Evolutionary conservation across 2,888 invertebrate species (phyloP), one percentile per base, ranked within the genome.

Genomic region (Lasioglossum pauxillum): DNA sequence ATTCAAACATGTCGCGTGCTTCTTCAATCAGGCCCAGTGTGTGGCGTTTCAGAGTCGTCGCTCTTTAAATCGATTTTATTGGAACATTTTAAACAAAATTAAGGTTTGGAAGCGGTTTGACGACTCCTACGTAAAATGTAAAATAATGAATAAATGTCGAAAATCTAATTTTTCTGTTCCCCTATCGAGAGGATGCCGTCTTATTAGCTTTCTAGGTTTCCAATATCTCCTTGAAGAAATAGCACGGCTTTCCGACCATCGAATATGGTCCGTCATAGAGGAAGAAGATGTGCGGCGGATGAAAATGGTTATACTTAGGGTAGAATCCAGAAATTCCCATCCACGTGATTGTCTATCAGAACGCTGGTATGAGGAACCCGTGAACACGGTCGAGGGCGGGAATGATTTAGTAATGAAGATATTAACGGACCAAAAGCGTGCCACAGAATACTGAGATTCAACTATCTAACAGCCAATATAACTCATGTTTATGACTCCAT

Each of bases 391-490:
- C 83, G 90, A 88, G 86, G 90, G 88, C 85, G 91, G 93, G 93
- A 93, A 95, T 95, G 95, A 95, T 95, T 95, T 95, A 95, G 95
- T 95, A 95, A 95, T 94, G 94, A 95, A 95, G 95, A 95, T 95
- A 95, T 95, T 95, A 95, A 95, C 95, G 93, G 94, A 94, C 91
- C 93, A 90, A 94, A 92, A 93, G 94, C 93, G 94, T 94, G 93
- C 94, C 93, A 93, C 93, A 91, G 95, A 95, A 95, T 94, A 95
- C 95, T 93, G 95, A 95, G 95, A 95, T 95, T 95, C 95, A 95
- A 94, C 95, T 95, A 95, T 95, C 94, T 94, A 94, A 94, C 94
- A 92, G 93, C 94, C 93, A 92, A 92, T 93, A 94, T 94, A 94
- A 94, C 93, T 95, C 95, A 95, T 92, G 91, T 95, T 95, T 95